Conservation (phyloP, 2,113 vertebrate species). For the Lepisosteus oculatus region DNA sequence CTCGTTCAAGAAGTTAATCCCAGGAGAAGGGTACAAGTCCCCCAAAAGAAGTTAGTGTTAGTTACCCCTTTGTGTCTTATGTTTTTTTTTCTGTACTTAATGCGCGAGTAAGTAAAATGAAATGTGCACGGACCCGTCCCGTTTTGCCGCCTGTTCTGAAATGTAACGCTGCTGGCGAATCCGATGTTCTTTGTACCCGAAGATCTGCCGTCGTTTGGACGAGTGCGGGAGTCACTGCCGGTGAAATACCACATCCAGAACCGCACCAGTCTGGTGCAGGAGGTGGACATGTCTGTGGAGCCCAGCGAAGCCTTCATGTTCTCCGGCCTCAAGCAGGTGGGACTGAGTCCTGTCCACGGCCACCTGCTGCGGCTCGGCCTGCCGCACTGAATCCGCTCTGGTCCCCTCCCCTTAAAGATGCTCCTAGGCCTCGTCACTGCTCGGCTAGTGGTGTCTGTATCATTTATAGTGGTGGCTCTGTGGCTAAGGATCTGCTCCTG, state of each 20-base stretch:
- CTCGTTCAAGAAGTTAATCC: too few relatives aligned
- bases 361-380: too few relatives aligned
- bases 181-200: conserved; percentile 10
- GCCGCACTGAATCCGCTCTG: too few relatives aligned
- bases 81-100: background rate
- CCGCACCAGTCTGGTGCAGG: conserved; percentile 85
- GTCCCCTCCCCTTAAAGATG: too few relatives aligned
- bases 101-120: background rate
- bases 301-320: conserved; percentile 99
- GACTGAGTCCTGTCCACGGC: background rate
- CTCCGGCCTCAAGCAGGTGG: conserved; percentile 96
- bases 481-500: too few relatives aligned
- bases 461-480: too few relatives aligned
- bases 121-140: background rate
- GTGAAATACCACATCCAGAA: conserved; percentile 90
- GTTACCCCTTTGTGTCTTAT: background rate
- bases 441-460: too few relatives aligned
- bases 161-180: background rate
- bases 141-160: background rate
- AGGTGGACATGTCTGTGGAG: conserved; percentile 91
- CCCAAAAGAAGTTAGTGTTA: too few relatives aligned
- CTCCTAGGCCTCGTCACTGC: too few relatives aligned
- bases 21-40: too few relatives aligned
- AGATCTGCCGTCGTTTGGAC: conserved; percentile 91
- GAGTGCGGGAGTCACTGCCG: conserved; percentile 89